Base-by-base conservation (phyloP, 1,140 invertebrate species). In the Zaprionus kolodkinae region DNA sequence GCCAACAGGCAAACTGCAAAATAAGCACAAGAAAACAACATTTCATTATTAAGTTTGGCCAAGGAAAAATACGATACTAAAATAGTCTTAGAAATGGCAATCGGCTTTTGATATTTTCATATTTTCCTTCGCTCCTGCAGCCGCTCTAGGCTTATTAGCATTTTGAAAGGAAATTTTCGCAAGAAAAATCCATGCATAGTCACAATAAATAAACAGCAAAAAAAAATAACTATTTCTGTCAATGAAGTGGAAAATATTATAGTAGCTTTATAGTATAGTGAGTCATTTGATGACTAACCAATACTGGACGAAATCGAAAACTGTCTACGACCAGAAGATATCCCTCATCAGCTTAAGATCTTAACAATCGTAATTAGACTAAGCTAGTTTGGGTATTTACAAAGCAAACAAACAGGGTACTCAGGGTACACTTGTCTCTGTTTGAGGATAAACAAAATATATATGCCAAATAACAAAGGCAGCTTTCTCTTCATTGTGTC, bases 71-170 rank as follows among this genome's bases (percentile, higher is more conserved):
- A 40, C 30, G 27, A 21, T 54, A 9, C 38, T 40, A 6, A 45
- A 45, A 17, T 45, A 45, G 17, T 4, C 60, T 62, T 67, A 62
- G 48, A 61, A 76, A 72, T 50, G 50, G 48, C 40, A 60, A 69
- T 36, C 40, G 65, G 66, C 68, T 81, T 69, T 40, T 68, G 45
- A 43, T 56, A 45, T 43, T 48, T 57, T 30, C 27, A 30, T 30
- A 30, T 30, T 30, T 57, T 48, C 30, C 15, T 35, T 35, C 74
- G 54, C n/a, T n/a, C n/a, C n/a, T n/a, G n/a, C n/a, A n/a, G n/a
- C n/a, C n/a, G n/a, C 60, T 57, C 25, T 43, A 48, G 48, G 69
- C 81, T 76, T 79, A 83, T 84, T 77, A 84, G 70, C 72, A 80
- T 84, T 79, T 83, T 72, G 55, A 75, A 64, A 35, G 15, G 33